phyloP scores from a whole-genome alignment of 2,888 invertebrate species.

The Drosophila atroscutellata region DNA sequence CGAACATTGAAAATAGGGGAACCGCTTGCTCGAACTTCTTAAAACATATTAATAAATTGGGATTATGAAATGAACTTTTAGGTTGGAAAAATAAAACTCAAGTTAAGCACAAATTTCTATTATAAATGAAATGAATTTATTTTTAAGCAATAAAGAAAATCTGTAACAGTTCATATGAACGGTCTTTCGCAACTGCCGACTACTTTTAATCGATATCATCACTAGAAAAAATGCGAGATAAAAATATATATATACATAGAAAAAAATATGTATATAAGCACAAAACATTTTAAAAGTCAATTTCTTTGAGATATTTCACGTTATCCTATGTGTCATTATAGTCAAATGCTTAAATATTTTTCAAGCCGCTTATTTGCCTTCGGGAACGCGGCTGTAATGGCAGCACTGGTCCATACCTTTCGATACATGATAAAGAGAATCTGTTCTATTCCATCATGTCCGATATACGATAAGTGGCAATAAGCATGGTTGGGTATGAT shows the following conservation, averaged over 20 bases:
- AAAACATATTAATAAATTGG: neutral
- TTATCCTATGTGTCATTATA: neutral
- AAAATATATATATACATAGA: neutral
- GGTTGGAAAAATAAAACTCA: neutral
- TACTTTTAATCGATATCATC: neutral
- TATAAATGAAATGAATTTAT: neutral
- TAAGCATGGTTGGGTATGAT: conserved; percentile 28
- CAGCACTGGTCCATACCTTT: neutral
- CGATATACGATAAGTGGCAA: conserved; percentile 36
- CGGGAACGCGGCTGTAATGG: no score
- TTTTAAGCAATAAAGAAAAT: neutral
- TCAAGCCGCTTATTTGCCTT: no score
- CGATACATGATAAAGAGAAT: neutral
- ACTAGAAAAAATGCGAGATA: neutral
- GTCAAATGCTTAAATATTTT: neutral
- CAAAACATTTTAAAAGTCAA: neutral
- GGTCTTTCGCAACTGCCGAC: neutral
- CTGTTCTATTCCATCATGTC: conserved; percentile 29
- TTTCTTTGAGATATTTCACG: neutral
- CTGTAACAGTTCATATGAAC: conserved; percentile 3
- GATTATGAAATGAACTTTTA: neutral
- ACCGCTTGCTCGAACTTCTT: neutral
- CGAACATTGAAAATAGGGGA: conserved; percentile 8
- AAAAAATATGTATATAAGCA: neutral
- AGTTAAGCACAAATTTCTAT: neutral